Evolutionary conservation across 2,797 vertebrate species (phyloP), one percentile per base, ranked within the genome.

Genomic region (Acridotheres tristis): DNA sequence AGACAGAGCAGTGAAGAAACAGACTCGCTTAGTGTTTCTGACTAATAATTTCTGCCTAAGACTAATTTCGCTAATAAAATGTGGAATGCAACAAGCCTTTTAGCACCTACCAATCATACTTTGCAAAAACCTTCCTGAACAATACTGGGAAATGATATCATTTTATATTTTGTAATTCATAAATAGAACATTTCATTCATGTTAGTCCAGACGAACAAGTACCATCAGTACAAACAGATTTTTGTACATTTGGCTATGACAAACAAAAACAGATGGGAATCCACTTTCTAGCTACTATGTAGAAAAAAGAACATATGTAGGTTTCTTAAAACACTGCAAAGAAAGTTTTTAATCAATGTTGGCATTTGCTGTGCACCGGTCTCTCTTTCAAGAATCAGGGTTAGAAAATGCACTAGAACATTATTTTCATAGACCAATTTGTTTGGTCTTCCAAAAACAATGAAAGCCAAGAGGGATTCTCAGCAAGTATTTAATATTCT

Each of bases 211-310:
- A 89, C 83, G 61, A 96, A 57, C 42, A 77, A 93, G 50, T 65
- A 88, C 58, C 54, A 94, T 85, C 75, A 82, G 38, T 85, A 72
- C 68, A 80, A 89, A 87, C 85, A 96, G 72, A 90, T 85, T 92
- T 94, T 74, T 76, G 30, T 93, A 89, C 92, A 89, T 89, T 85
- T 94, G 84, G 74, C 57, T 50, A 85, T 54, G 74, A 91, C 78
- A 95, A 90, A 90, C 51, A 90, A 59, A 89, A 94, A 80, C 90
- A 96, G 81, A 95, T 83, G 92, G 93, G 68, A 90, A 92, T 89
- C 29, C 0, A 0, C 34, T 87, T 73, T 71, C 48, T 75, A 93
- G 59, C 69, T 90, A 76, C 74, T 36, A 54, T 16, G 11, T 57
- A n/a, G 51, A 81, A 77, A 53, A 72, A 81, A 73, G 21, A 95